Base-by-base conservation (phyloP, 2,113 vertebrate species). In the Oreocharis arfaki region DNA sequence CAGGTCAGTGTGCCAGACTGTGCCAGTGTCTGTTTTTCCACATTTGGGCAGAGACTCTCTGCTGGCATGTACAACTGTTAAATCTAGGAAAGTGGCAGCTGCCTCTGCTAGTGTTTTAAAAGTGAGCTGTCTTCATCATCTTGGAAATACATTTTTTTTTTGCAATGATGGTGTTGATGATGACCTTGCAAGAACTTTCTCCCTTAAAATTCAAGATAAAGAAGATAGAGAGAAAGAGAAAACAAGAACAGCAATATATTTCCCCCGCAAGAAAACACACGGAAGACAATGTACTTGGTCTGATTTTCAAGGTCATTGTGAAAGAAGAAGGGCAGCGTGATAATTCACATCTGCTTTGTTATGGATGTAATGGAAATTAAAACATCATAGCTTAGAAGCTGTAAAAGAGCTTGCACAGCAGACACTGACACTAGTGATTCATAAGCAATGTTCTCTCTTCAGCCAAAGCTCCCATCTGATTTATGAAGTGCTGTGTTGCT, bases 31-130 rank as follows among this genome's bases (percentile, higher is more conserved):
- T 3, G 4, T 87, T 94, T 83, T 88, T 93, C 95, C 93, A 93
- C 93, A 95, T 96, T 88, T 94, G 95, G 91, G 87, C 91, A 95
- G 74, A 71, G 44, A 49, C 53, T 91, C 3, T 90, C 57, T 79
- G 33, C 87, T 87, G 79, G 82, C 46, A 73, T 15, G 28, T 41
- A 42, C 39, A 57, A 30, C 75, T 35, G 19, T 21, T 94, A 85
- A 82, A 68, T 69, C 81, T 46, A 68, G 50, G 75, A 76, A 89
- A 76, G 12, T 8, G 39, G 61, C 10, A 32, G 49, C 49, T 8
- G 1, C 21, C 11, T 70, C 42, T 82, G 50, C 41, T 69, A 53
- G 30, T 14, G n/a, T 49, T 80, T 81, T 50, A 57, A 69, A 83
- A 46, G 6, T 68, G 28, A 84, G 26, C 20, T 30, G 27, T 37